These are phyloP conservation scores for Caenorhabditis sp. DNA, from an alignment of 2,888 invertebrate species.

Conservation along the genomic window DNA sequence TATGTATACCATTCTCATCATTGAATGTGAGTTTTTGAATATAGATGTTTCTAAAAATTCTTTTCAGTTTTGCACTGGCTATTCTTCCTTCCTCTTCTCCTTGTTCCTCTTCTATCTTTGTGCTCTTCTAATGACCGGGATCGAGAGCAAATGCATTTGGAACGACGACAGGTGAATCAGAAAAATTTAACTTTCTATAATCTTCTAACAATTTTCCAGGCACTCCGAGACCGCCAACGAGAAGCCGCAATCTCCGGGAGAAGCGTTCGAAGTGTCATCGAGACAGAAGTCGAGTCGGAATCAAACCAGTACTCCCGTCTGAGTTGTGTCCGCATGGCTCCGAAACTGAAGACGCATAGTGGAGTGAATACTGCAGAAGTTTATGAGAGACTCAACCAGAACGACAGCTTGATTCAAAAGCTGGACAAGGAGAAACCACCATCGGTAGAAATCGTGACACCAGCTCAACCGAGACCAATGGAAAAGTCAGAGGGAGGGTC, in stretches of 20 bases:
- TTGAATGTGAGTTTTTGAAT: conserved; percentile 34
- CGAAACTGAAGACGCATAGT: conserved; percentile 44
- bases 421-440: conserved; percentile 62
- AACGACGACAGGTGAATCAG: conserved; percentile 54
- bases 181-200: not conserved
- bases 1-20: conserved; percentile 41
- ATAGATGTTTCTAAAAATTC: not conserved
- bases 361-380: conserved; percentile 52
- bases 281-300: conserved; percentile 58
- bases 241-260: conserved; percentile 53
- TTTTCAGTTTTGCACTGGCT: conserved; percentile 53
- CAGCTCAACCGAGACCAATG: not conserved
- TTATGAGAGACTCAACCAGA: conserved; percentile 49
- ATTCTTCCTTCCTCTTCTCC: conserved; percentile 8
- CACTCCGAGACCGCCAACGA: conserved; percentile 62
- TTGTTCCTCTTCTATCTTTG: not conserved
- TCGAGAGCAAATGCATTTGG: conserved; percentile 61
- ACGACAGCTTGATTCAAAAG: conserved; percentile 23
- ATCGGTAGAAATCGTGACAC: conserved; percentile 12
- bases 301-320: conserved; percentile 42
- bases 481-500: conserved; percentile 13
- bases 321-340: conserved; percentile 64
- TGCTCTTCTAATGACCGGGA: conserved; percentile 60
- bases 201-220: conserved; percentile 21
- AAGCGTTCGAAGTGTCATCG: conserved; percentile 66